Evolutionary conservation across 92 coral and sea anemone species (phyloP).

Genomic region (Meandrina meandrites): DNA sequence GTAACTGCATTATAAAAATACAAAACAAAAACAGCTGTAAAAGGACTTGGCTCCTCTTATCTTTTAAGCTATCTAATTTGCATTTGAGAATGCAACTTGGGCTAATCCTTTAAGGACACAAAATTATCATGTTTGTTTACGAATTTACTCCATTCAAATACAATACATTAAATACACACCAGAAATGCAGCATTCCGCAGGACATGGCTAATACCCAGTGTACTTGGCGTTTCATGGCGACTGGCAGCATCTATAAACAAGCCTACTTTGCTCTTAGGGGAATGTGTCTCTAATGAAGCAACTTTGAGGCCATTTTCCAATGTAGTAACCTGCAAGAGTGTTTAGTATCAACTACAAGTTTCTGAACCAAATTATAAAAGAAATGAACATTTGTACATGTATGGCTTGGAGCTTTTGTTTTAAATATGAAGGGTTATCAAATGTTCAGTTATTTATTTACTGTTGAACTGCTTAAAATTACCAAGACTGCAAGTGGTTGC

Average conservation of each 20-base stretch:
- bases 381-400: too few relatives aligned
- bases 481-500: too few relatives aligned
- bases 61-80: neutral
- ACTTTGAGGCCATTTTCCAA: conserved; percentile 88
- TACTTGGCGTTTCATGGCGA: conserved; percentile 81
- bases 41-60: neutral
- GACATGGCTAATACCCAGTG: conserved; percentile 88
- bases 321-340: conserved; percentile 74
- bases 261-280: conserved; percentile 83
- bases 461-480: too few relatives aligned
- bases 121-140: neutral
- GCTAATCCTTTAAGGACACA: neutral
- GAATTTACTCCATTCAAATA: neutral
- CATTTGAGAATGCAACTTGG: neutral
- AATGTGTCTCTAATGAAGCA: conserved; percentile 84
- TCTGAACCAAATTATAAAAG: neutral
- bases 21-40: neutral
- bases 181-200: conserved; percentile 88
- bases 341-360: neutral
- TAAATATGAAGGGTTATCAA: too few relatives aligned
- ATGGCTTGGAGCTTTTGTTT: too few relatives aligned
- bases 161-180: conserved; percentile 53
- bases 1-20: too few relatives aligned
- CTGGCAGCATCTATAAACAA: conserved; percentile 96
- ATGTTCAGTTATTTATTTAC: too few relatives aligned